These are phyloP conservation scores for Cerceris ruficornis DNA, from an alignment of 2,888 invertebrate genomes.

Conservation along the genomic window DNA sequence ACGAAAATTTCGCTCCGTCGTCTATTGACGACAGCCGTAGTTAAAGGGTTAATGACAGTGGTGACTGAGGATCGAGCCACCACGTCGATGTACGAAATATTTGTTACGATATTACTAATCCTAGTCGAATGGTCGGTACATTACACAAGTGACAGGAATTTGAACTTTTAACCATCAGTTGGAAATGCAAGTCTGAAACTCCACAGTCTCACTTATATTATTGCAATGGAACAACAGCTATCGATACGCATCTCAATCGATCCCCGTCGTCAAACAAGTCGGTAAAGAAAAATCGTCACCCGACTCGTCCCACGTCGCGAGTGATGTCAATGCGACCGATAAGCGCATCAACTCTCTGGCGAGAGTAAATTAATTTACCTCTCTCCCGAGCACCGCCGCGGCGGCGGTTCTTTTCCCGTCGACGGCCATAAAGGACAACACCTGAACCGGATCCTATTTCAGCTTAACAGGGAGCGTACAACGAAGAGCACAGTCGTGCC, in stretches of 20 bases:
- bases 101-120: too few species aligned
- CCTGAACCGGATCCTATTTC: slow-evolving; percentile 61
- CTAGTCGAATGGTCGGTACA: too few species aligned
- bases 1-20: too few species aligned
- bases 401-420: slow-evolving; percentile 33
- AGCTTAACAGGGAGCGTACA: slow-evolving; percentile 56
- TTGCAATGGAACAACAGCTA: too few species aligned
- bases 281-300: background rate
- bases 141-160: too few species aligned
- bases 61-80: too few species aligned
- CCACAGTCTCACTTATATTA: too few species aligned
- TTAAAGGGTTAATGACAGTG: too few species aligned
- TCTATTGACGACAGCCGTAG: too few species aligned
- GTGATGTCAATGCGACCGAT: slow-evolving; percentile 20
- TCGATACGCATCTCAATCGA: background rate
- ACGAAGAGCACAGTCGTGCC: slow-evolving; percentile 58
- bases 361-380: slow-evolving; percentile 48
- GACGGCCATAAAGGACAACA: slow-evolving; percentile 53
- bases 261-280: background rate
- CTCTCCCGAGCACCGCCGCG: slow-evolving; percentile 7
- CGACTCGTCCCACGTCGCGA: background rate
- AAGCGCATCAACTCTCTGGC: slow-evolving; percentile 34
- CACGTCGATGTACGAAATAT: too few species aligned
- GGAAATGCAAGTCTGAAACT: too few species aligned
- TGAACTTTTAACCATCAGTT: too few species aligned